phyloP scores from a whole-genome alignment of 1,140 invertebrate species.

The Diprion similis region DNA sequence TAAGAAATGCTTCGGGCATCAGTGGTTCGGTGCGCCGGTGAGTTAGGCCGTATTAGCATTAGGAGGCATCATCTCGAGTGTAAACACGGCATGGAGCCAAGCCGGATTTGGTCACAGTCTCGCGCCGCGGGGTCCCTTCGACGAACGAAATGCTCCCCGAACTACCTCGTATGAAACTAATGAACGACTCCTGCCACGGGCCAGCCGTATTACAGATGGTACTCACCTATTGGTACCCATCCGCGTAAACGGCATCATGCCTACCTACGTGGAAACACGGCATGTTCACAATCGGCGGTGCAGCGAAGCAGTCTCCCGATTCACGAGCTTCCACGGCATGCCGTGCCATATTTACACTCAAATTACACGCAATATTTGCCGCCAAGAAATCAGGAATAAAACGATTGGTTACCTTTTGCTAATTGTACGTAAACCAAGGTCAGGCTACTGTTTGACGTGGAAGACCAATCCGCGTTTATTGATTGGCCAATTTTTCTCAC shows the following conservation, averaged over 20 bases:
- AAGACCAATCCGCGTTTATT: too few species aligned
- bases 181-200: conserved; percentile 6
- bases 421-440: too few species aligned
- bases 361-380: too few species aligned
- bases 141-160: background rate
- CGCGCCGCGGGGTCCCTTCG: conserved; percentile 45
- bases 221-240: background rate
- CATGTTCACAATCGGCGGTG: too few species aligned
- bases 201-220: background rate
- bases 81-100: conserved; percentile 61
- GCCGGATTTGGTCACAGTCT: conserved; percentile 60
- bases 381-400: background rate
- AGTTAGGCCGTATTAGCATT: conserved; percentile 56
- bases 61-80: conserved; percentile 63
- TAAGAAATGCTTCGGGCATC: conserved; percentile 53
- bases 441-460: too few species aligned
- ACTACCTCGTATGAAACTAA: background rate
- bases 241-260: too few species aligned
- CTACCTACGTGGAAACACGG: too few species aligned
- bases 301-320: too few species aligned
- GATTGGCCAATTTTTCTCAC: too few species aligned
- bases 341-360: too few species aligned
- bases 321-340: too few species aligned
- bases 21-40: conserved; percentile 23
- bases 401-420: too few species aligned